These are phyloP conservation scores for Ellobium chinense DNA, from an alignment of 2,888 invertebrate genomes.

Conservation along the genomic window DNA sequence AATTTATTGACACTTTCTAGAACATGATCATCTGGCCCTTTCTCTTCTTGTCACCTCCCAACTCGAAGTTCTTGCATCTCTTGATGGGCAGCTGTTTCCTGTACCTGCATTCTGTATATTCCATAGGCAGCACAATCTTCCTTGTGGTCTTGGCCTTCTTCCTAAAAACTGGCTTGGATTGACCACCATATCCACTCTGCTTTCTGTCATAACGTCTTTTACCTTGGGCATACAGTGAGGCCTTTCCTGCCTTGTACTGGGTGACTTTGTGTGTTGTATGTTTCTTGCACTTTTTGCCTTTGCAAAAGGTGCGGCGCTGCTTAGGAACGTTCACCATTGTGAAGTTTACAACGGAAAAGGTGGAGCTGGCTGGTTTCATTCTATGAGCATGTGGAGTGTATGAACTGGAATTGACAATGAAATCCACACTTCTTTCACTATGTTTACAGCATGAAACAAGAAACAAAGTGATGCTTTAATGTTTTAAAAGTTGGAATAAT, in stretches of 20 bases:
- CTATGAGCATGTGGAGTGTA: no score
- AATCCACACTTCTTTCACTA: no score
- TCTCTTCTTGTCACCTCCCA: conserved; percentile 97
- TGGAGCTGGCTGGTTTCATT: no score
- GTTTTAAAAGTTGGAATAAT: no score
- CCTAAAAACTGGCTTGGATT: conserved; percentile 99
- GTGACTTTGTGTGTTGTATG: conserved; percentile 99
- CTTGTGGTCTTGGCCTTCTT: conserved; percentile 99
- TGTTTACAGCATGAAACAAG: no score
- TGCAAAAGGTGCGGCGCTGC: conserved; percentile 97
- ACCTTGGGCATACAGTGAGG: conserved; percentile 97
- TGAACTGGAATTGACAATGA: no score
- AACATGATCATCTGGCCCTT: conserved; percentile 98
- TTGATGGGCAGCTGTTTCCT: conserved; percentile 98
- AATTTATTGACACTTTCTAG: conserved; percentile 80
- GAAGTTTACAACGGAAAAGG: conserved; percentile 34
- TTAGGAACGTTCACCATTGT: conserved; percentile 95
- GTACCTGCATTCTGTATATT: conserved; percentile 98
- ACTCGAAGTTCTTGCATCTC: conserved; percentile 99
- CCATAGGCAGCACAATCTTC: conserved; percentile 99
- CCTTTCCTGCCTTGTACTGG: conserved; percentile 99
- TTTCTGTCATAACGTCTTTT: conserved; percentile 98
- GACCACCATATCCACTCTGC: conserved; percentile 98
- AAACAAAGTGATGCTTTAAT: no score
- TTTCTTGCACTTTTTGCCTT: conserved; percentile 95